Evolutionary conservation across 2,888 invertebrate genomes (phyloP).

Genomic region (Brassicogethes aeneus): DNA sequence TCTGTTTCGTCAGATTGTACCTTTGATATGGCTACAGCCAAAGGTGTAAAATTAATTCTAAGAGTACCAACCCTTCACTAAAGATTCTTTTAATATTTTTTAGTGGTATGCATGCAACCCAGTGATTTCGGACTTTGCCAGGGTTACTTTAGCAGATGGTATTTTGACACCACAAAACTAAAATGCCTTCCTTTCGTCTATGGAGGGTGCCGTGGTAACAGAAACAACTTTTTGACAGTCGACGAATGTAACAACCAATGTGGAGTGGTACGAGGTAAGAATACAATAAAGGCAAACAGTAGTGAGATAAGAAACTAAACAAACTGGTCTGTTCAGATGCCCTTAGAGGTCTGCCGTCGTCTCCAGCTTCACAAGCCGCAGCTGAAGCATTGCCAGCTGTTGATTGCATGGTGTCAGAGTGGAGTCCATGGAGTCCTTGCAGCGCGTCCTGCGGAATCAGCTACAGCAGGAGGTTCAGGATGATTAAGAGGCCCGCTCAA

Average conservation of each 20-base stretch:
- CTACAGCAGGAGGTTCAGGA: constrained; percentile 53
- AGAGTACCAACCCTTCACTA: constrained; percentile 2
- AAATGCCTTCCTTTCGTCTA: constrained; percentile 83
- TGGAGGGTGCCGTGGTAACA: constrained; percentile 83
- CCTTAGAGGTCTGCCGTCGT: constrained; percentile 6
- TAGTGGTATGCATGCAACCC: constrained; percentile 76
- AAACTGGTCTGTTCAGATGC: constrained; percentile 8
- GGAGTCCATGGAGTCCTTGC: constrained; percentile 80
- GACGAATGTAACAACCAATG: constrained; percentile 71
- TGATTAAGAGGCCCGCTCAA: constrained; percentile 52
- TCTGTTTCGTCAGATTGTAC: constrained; percentile 57
- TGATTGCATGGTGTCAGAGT: constrained; percentile 66
- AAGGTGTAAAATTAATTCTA: constrained; percentile 45
- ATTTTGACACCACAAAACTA: constrained; percentile 63
- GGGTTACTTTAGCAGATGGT: constrained; percentile 80
- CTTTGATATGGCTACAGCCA: constrained; percentile 66
- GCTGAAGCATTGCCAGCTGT: constrained; percentile 19
- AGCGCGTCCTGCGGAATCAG: constrained; percentile 73
- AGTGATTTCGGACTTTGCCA: constrained; percentile 79
- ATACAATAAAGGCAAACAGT: too few relatives aligned
- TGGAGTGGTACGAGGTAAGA: constrained; percentile 48
- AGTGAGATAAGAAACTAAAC: too few relatives aligned
- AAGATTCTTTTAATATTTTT: constrained; percentile 12
- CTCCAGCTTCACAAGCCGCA: too few relatives aligned
- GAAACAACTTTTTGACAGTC: constrained; percentile 80